Evolutionary conservation across 2,797 vertebrate genomes (phyloP).

Genomic region (Enteromius trimaculatus): DNA sequence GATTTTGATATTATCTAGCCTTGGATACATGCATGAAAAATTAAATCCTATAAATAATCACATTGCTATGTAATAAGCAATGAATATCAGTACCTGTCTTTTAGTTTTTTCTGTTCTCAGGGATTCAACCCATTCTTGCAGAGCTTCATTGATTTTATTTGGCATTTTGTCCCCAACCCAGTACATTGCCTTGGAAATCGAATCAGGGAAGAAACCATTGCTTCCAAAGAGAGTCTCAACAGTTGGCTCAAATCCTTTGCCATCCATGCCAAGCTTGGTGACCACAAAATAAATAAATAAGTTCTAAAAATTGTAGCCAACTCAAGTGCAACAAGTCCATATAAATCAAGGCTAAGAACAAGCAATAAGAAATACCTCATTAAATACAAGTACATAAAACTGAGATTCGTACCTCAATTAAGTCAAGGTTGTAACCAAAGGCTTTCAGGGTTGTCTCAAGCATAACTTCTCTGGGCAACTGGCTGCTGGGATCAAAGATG

Average conservation of each 20-base stretch:
- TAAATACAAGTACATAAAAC: background rate
- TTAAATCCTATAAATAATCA: background rate
- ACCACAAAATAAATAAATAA: constrained; percentile 43
- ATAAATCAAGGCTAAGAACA: background rate
- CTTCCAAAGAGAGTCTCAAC: constrained; percentile 90
- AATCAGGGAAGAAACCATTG: constrained; percentile 92
- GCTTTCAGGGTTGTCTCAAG: constrained; percentile 86
- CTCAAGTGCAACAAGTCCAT: background rate
- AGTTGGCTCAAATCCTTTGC: constrained; percentile 89
- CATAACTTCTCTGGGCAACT: constrained; percentile 87
- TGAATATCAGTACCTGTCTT: constrained; percentile 57
- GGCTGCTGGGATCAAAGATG: constrained; percentile 85
- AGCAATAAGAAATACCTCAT: background rate
- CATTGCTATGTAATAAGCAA: background rate
- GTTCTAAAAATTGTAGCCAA: background rate
- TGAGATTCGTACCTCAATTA: constrained; percentile 85
- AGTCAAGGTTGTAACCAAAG: constrained; percentile 81
- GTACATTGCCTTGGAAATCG: constrained; percentile 86
- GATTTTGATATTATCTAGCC: background rate
- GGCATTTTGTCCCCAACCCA: constrained; percentile 87
- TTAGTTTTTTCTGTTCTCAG: constrained; percentile 68
- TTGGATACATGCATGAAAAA: constrained; percentile 5
- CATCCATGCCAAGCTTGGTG: constrained; percentile 87
- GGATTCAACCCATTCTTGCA: constrained; percentile 82
- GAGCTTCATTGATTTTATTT: constrained; percentile 77